Base-by-base conservation (phyloP, 2,113 vertebrate genomes). In the Podiceps cristatus region DNA sequence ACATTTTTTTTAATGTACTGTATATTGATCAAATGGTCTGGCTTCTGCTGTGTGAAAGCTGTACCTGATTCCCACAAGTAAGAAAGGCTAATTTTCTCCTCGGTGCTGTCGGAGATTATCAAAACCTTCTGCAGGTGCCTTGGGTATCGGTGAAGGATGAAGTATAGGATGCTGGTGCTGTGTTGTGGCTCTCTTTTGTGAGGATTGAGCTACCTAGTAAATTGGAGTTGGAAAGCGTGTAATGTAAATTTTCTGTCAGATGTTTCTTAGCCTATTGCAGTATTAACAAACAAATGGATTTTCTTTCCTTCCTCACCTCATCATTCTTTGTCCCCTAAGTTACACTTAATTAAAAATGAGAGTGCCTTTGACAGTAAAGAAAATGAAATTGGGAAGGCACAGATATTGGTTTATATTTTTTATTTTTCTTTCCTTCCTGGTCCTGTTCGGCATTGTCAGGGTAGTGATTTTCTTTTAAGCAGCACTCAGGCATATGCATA, bases 11-110 rank as follows among this genome's bases (percentile, higher is more conserved):
- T 49, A 80, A 58, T 0, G 0, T 86, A 44, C 37, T 74, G 27
- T n/a, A 18, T 81, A 23, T 68, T 91, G 76, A 94, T 95, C 90
- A 96, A 97, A 95, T 90, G 31, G 16, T 91, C 71, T 82, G 73
- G 49, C 6, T 88, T 90, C 68, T 88, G 35, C 66, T 74, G 10
- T 2, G 3, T 93, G 68, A 92, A 90, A 76, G 18, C 80, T 60
- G 37, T 66, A 80, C 60, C 37, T 89, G 77, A 73, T 83, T 94
- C 75, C 52, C 63, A 76, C 29, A 88, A 91, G 59, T 31, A 86
- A 22, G 25, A 90, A 96, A 95, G 45, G 52, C 17, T 92, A 9
- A 69, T 62, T 88, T 95, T 92, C 50, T 79, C 52, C 44, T 69
- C 83, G 88, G 11, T 94, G 27, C 47, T 86, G 9, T 75, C 35